Evolutionary conservation across 2,888 invertebrate genomes (phyloP).

Genomic region (Monopis laevigella): DNA sequence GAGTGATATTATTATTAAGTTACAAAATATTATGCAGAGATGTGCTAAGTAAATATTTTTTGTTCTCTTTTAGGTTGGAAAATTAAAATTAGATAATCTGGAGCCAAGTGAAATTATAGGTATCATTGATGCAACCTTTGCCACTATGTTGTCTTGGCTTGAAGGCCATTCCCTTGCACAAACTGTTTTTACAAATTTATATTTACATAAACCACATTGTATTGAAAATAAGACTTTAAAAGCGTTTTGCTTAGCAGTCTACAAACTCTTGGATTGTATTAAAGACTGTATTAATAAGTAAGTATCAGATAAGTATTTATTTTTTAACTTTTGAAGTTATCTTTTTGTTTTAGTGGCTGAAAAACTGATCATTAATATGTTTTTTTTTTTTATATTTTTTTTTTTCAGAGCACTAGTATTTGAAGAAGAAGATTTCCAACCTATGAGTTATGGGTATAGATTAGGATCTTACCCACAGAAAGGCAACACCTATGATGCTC

Average conservation of each 20-base stretch:
- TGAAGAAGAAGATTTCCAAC: constrained; percentile 97
- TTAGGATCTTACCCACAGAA: constrained; percentile 67
- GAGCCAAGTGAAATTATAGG: constrained; percentile 86
- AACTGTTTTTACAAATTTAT: constrained; percentile 96
- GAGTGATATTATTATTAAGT: no score
- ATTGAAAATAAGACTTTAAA: constrained; percentile 85
- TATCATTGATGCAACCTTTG: constrained; percentile 92
- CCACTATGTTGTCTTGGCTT: constrained; percentile 96
- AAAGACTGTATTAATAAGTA: constrained; percentile 89
- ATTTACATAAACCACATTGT: constrained; percentile 88
- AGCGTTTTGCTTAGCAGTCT: constrained; percentile 86
- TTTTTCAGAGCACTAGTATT: constrained; percentile 79
- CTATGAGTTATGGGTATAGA: constrained; percentile 89
- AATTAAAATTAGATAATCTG: constrained; percentile 80
- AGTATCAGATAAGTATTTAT: constrained; percentile 35
- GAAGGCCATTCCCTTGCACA: constrained; percentile 97
- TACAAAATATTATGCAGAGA: no score
- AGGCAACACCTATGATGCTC: constrained; percentile 48
- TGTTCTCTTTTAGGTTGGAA: constrained; percentile 69
- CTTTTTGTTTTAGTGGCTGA: background rate
- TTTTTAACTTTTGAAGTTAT: background rate
- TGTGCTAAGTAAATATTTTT: background rate
- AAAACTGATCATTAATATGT: no score
- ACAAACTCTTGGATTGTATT: constrained; percentile 90
- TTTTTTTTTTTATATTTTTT: background rate